Percentiles rank a stretch among this genome's conserved stretches.
Evolutionary conservation across 2,888 invertebrate species (phyloP).

Genomic region (Limenitis camilla): DNA sequence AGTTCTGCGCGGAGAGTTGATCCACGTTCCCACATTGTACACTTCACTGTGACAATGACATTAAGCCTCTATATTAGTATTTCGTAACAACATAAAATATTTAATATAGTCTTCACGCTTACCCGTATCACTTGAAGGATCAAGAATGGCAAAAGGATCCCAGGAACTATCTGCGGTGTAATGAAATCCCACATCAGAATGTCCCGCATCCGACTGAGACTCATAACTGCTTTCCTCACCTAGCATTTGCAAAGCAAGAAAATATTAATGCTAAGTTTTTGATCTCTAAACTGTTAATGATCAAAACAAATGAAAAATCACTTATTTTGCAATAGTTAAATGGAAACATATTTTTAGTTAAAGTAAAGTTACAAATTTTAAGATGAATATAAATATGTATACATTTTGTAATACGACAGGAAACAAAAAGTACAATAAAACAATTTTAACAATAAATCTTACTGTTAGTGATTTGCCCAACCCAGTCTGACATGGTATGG

Average conservation of each 20-base stretch:
- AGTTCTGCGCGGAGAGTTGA: conserved; percentile 94
- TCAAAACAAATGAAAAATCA: not conserved
- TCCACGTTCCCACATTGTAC: conserved; percentile 94
- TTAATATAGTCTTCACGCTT: too few relatives aligned
- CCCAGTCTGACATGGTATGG: conserved; percentile 84
- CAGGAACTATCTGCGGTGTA: conserved; percentile 77
- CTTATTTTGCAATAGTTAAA: not conserved
- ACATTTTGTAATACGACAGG: too few relatives aligned
- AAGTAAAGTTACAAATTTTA: too few relatives aligned
- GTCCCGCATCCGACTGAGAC: conserved; percentile 81
- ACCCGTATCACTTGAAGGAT: conserved; percentile 87
- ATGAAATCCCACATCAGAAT: conserved; percentile 69
- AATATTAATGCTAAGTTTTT: too few relatives aligned
- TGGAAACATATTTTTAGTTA: not conserved
- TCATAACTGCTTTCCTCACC: conserved; percentile 88
- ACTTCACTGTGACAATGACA: conserved; percentile 85
- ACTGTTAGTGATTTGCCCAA: conserved; percentile 92
- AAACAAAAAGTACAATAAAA: not conserved
- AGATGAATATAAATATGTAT: too few relatives aligned
- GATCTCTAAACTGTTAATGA: too few relatives aligned
- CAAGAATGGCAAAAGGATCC: conserved; percentile 82
- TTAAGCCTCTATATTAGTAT: too few relatives aligned
- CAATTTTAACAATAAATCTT: conserved; percentile 34
- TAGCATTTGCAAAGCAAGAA: too few relatives aligned
- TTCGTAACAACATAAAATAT: too few relatives aligned